Conservation (phyloP, 2,797 vertebrate genomes). For the Dallia pectoralis region DNA sequence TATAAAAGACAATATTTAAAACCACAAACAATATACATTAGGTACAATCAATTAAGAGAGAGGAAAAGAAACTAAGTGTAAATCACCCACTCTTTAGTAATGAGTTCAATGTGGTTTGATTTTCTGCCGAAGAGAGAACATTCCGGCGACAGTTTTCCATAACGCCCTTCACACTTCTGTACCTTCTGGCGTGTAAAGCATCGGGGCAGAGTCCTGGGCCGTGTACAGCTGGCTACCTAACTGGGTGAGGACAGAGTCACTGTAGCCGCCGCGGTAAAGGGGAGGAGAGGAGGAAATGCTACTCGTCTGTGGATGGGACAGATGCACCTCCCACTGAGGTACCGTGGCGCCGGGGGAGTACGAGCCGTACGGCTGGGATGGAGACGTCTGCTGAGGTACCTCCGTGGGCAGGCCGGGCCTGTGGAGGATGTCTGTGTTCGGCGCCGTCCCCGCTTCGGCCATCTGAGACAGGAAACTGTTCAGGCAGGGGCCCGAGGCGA, state of each 20-base stretch:
- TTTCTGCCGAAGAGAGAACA: not conserved
- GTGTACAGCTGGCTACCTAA: slow-evolving; percentile 77
- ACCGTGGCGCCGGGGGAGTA: slow-evolving; percentile 69
- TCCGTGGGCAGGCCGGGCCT: slow-evolving; percentile 71
- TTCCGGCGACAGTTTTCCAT: not conserved
- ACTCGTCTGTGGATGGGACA: slow-evolving; percentile 14
- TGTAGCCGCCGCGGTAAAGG: slow-evolving; percentile 70
- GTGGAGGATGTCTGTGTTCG: slow-evolving; percentile 48
- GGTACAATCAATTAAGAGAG: slow-evolving; percentile 7
- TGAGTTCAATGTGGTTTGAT: slow-evolving; percentile 1
- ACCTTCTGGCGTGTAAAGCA: slow-evolving; percentile 76
- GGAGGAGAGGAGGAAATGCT: slow-evolving; percentile 63
- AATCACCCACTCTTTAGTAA: not conserved
- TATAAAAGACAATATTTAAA: slow-evolving; percentile 33
- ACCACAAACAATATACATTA: slow-evolving; percentile 31
- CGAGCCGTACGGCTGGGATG: slow-evolving; percentile 70
- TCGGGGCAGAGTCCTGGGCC: slow-evolving; percentile 64
- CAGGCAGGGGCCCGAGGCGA: slow-evolving; percentile 65
- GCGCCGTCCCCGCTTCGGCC: slow-evolving; percentile 61
- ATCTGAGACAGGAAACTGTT: slow-evolving; percentile 80
- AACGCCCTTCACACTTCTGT: slow-evolving; percentile 73
- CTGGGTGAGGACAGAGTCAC: slow-evolving; percentile 75
- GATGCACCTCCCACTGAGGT: slow-evolving; percentile 79
- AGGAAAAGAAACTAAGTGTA: not conserved
- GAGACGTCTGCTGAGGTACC: slow-evolving; percentile 71